phyloP scores from a whole-genome alignment of 2,888 invertebrate species.

The Ormyrus labotus region DNA sequence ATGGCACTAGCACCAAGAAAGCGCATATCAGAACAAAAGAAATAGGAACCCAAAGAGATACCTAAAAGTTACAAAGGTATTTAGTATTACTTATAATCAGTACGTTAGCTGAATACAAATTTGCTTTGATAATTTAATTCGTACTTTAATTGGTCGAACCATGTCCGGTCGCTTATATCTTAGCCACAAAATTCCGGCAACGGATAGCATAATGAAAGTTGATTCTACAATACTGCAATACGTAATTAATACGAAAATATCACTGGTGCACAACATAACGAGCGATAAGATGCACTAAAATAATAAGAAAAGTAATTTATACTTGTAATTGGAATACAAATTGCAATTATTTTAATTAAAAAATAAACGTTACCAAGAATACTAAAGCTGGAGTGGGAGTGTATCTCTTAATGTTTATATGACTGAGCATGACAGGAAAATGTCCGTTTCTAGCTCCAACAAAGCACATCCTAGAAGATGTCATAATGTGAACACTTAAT shows the following conservation, averaged over 20 bases:
- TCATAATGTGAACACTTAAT: slow-evolving; percentile 95
- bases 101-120: neutral
- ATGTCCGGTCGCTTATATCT: slow-evolving; percentile 88
- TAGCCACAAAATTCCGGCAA: slow-evolving; percentile 89
- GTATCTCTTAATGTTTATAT: slow-evolving; percentile 85
- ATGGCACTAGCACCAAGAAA: slow-evolving; percentile 88
- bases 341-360: slow-evolving; percentile 13
- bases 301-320: slow-evolving; percentile 57
- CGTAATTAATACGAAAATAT: slow-evolving; percentile 91
- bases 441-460: slow-evolving; percentile 94
- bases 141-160: slow-evolving; percentile 89
- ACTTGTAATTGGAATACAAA: neutral
- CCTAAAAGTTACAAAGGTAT: slow-evolving; percentile 76
- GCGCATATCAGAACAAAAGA: slow-evolving; percentile 86
- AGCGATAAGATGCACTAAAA: slow-evolving; percentile 89
- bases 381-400: slow-evolving; percentile 89
- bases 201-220: slow-evolving; percentile 91
- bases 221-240: slow-evolving; percentile 96
- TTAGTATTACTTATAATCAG: neutral
- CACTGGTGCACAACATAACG: slow-evolving; percentile 89
- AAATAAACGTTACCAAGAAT: slow-evolving; percentile 82
- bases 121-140: slow-evolving; percentile 20
- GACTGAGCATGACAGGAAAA: slow-evolving; percentile 87
- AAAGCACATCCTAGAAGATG: slow-evolving; percentile 93
- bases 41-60: slow-evolving; percentile 85